Evolutionary conservation across 2,797 vertebrate species (phyloP).

Genomic region (Oophaga sylvatica): DNA sequence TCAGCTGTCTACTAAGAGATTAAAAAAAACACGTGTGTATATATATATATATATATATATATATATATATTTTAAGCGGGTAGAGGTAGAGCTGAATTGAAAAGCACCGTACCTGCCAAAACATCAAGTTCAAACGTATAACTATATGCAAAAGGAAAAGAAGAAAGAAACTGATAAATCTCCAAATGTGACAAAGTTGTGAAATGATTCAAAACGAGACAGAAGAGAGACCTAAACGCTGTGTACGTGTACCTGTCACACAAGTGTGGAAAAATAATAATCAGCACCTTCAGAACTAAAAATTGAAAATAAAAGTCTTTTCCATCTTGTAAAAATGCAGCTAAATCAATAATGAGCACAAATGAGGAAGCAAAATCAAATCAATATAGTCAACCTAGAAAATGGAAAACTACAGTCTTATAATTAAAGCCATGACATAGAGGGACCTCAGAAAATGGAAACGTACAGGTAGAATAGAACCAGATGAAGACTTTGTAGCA

Average conservation of each 20-base stretch:
- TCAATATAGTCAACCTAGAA: background rate
- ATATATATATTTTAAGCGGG: background rate
- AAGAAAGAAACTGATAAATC: constrained; percentile 13
- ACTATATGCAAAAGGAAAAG: constrained; percentile 18
- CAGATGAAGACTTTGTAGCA: background rate
- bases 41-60: too few species aligned
- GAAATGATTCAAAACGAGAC: background rate
- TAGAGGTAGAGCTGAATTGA: background rate
- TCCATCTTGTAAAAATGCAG: background rate
- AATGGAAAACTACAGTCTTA: background rate
- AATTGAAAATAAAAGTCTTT: background rate
- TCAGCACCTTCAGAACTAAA: background rate
- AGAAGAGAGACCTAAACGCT: background rate
- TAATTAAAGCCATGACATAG: background rate
- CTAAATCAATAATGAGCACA: background rate
- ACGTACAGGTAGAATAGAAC: background rate
- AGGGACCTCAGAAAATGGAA: background rate
- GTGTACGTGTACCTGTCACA: background rate
- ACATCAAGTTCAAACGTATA: constrained; percentile 17
- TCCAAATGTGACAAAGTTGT: constrained; percentile 14
- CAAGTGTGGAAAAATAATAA: background rate
- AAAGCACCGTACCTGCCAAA: constrained; percentile 29
- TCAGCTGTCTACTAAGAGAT: background rate
- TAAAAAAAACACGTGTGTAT: background rate
- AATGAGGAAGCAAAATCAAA: background rate